A percentile compares a stretch with the other conserved stretches of the same genome.
Evolutionary conservation across 2,113 vertebrate species (phyloP).

Genomic region (Neopipo cinnamomea): DNA sequence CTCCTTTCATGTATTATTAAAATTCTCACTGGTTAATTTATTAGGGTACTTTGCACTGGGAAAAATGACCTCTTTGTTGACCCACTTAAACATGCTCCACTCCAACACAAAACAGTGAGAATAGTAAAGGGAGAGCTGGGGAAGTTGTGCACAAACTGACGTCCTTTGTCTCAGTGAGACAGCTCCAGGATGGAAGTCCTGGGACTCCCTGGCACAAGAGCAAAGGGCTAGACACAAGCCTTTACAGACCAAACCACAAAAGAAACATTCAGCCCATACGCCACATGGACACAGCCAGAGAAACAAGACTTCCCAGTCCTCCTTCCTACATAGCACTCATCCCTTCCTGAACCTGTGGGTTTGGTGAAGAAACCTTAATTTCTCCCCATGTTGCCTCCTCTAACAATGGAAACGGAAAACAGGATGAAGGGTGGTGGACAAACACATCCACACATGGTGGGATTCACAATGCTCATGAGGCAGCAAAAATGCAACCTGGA

Average conservation of each 20-base stretch:
- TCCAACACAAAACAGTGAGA: constrained; percentile 10
- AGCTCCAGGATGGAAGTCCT: constrained; percentile 47
- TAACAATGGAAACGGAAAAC: background rate
- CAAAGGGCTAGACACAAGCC: constrained; percentile 55
- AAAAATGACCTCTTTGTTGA: constrained; percentile 54
- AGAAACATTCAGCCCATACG: constrained; percentile 34
- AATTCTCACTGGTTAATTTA: constrained; percentile 59
- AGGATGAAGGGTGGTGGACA: fast-evolving
- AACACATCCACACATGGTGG: fast-evolving
- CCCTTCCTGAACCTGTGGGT: background rate
- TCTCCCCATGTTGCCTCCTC: background rate
- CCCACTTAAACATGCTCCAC: constrained; percentile 20
- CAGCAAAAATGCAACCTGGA: background rate
- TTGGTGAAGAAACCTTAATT: background rate
- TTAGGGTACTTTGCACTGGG: constrained; percentile 45
- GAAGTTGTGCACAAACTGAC: constrained; percentile 24
- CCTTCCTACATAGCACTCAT: background rate
- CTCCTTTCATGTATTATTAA: constrained; percentile 52
- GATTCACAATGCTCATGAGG: background rate
- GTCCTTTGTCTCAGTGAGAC: constrained; percentile 36
- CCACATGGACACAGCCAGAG: background rate
- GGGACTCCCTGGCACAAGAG: constrained; percentile 65
- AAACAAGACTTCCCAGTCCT: background rate
- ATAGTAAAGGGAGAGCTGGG: background rate
- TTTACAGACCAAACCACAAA: constrained; percentile 54